A percentile compares a stretch with the other conserved stretches of the same genome.
Evolutionary conservation across 2,888 invertebrate genomes (phyloP).

Genomic region (Dione vanillae): DNA sequence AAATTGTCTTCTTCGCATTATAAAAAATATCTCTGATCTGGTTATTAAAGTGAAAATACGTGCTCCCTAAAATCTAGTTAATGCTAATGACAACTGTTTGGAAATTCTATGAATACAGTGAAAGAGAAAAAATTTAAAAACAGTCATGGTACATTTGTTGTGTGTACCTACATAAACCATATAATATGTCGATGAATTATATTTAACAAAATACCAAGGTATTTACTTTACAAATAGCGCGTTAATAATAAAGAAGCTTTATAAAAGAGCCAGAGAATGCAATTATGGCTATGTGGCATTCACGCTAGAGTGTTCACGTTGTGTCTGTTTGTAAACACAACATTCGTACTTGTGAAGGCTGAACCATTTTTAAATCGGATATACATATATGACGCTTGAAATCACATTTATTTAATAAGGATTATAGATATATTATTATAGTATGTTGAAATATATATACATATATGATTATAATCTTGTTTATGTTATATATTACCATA

Average conservation of each 20-base stretch:
- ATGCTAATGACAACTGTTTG: not conserved
- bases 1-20: no score
- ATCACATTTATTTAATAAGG: not conserved
- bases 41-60: no score
- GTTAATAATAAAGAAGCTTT: constrained; percentile 44
- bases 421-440: not conserved
- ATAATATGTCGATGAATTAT: not conserved
- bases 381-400: not conserved
- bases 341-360: constrained; percentile 56
- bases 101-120: not conserved
- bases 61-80: no score
- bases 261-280: constrained; percentile 44
- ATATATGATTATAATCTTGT: not conserved
- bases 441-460: not conserved
- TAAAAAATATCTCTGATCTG: no score
- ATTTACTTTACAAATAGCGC: constrained; percentile 42
- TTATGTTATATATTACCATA: not conserved
- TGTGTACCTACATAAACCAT: not conserved
- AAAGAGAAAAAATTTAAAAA: not conserved
- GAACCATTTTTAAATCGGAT: constrained; percentile 25
- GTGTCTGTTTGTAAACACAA: constrained; percentile 68
- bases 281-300: constrained; percentile 53
- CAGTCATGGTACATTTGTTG: not conserved
- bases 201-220: constrained; percentile 18
- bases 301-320: constrained; percentile 60